These are phyloP conservation scores for Esperia sulphurella DNA, from an alignment of 2,888 invertebrate species.

Conservation along the genomic window DNA sequence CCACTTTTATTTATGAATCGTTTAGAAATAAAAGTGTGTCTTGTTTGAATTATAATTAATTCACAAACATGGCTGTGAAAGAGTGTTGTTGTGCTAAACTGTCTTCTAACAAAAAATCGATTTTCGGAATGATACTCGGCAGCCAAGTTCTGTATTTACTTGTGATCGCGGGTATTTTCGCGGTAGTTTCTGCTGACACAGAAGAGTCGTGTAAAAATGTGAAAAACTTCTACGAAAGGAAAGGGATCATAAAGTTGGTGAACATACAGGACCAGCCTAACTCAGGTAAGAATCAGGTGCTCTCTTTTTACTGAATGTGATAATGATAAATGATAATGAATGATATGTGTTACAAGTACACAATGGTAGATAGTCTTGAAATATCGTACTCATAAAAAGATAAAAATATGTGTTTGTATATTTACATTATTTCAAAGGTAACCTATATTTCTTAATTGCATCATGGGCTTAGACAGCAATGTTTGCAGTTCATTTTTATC, in stretches of 20 bases:
- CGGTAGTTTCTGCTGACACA: conserved; percentile 52
- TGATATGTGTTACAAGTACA: conserved; percentile 21
- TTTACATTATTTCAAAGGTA: conserved; percentile 1
- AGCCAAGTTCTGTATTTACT: conserved; percentile 70
- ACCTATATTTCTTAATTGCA: conserved; percentile 5
- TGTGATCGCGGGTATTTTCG: conserved; percentile 58
- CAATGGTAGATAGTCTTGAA: conserved; percentile 8
- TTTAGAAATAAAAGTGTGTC: conserved; percentile 38
- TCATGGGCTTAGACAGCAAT: conserved; percentile 1
- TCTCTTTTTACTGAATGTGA: conserved; percentile 32
- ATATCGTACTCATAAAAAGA: conserved; percentile 1
- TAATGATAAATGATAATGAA: conserved; percentile 50
- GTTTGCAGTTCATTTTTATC: conserved; percentile 5
- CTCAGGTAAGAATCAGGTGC: conserved; percentile 70
- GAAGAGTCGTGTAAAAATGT: conserved; percentile 73
- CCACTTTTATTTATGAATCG: conserved; percentile 47
- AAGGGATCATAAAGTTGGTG: conserved; percentile 68
- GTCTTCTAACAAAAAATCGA: conserved; percentile 76
- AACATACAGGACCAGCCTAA: conserved; percentile 72
- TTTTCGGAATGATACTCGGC: conserved; percentile 70
- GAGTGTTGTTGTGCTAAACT: conserved; percentile 73
- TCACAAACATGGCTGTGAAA: conserved; percentile 70
- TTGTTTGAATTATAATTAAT: conserved; percentile 30
- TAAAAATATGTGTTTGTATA: background rate
- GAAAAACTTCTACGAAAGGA: conserved; percentile 70